Evolutionary conservation across 2,888 invertebrate genomes (phyloP).

Genomic region (Julus scanicus): DNA sequence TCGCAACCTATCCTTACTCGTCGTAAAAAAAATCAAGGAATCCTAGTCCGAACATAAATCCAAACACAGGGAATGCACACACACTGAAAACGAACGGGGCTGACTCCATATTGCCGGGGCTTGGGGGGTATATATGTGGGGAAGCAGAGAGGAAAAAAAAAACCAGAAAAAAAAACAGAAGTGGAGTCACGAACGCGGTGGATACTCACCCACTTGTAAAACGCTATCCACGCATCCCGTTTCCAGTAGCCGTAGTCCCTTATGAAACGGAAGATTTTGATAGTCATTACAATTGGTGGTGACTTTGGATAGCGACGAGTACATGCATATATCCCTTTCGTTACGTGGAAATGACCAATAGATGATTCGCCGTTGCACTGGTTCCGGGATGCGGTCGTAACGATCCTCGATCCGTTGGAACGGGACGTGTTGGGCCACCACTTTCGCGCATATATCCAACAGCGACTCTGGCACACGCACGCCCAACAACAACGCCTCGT

Average conservation of each 20-base stretch:
- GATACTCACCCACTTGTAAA: slow-evolving; percentile 84
- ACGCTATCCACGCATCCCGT: slow-evolving; percentile 85
- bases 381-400: slow-evolving; percentile 87
- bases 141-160: no score
- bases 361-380: slow-evolving; percentile 86
- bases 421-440: slow-evolving; percentile 85
- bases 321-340: slow-evolving; percentile 89
- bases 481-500: slow-evolving; percentile 54
- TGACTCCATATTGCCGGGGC: slow-evolving; percentile 21
- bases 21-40: no score
- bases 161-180: neutral
- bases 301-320: slow-evolving; percentile 78
- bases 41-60: neutral
- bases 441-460: slow-evolving; percentile 84
- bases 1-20: no score
- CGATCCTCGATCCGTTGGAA: slow-evolving; percentile 88
- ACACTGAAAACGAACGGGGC: neutral
- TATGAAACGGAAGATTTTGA: slow-evolving; percentile 85
- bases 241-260: slow-evolving; percentile 85
- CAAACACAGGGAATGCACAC: neutral
- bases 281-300: slow-evolving; percentile 71
- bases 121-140: no score
- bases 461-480: slow-evolving; percentile 74
- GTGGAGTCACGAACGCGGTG: neutral
- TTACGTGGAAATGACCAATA: slow-evolving; percentile 90